Evolutionary conservation across 2,888 invertebrate genomes (phyloP), one percentile per base, ranked within the genome.

Genomic region (Dicranocentrus wangi): DNA sequence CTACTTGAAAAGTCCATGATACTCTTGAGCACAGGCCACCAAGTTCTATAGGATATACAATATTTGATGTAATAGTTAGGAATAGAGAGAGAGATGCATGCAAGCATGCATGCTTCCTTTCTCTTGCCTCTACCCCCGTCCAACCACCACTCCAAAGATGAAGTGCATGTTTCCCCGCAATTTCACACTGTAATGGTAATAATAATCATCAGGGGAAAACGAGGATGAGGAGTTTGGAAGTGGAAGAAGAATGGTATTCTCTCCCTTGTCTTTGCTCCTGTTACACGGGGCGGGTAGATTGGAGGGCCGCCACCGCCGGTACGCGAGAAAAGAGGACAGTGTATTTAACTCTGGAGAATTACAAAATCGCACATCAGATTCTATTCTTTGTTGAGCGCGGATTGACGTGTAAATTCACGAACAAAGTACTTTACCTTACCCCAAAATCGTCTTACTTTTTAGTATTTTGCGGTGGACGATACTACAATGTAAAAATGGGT

Each of bases 141-240:
- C n/a, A n/a, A n/a, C 23, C 25, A 66, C 73, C 65, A 76, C 76
- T 76, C 60, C 68, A 76, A 68, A 68, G 76, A 76, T 68, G 68
- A 68, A 68, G 68, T 76, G 68, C 76, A 76, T 76, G 76, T 76
- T 76, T 76, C 76, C 76, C 76, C 76, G 58, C 76, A 76, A 76
- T 76, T 76, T 76, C 76, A 76, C 76, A 76, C 76, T 76, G 76
- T 68, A 68, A 68, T 76, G 76, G 66, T 76, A 68, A 68, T 76
- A 76, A 76, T 76, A 76, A 76, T 68, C 68, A 76, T 76, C 76
- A 68, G 39, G 76, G 76, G 76, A 61, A 76, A 68, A 58, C 2
- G 68, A 68, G 32, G 43, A 58, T 28, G 47, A 66, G 23, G 13
- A 66, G 39, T 66, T 66, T 58, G 39, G n/a, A n/a, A 73, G 63